Evolutionary conservation across 2,888 invertebrate genomes (phyloP).

Genomic region (Entomobrya multifasciata): DNA sequence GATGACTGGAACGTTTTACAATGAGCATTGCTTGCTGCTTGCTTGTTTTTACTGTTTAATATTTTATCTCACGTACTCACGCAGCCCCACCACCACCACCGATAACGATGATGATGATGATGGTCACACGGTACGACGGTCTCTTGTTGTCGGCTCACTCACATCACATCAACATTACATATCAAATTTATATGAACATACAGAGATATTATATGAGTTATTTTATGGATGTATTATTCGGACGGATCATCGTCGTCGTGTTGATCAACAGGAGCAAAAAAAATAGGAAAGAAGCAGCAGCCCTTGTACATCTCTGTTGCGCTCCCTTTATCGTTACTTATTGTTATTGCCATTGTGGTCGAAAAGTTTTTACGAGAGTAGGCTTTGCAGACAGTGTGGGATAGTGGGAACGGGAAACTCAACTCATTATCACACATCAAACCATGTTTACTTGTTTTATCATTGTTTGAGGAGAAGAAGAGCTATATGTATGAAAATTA

Average conservation of each 20-base stretch:
- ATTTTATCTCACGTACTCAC: slow-evolving; percentile 51
- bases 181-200: slow-evolving; percentile 28
- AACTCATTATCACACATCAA: too few species aligned
- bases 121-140: slow-evolving; percentile 27
- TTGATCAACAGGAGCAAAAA: neutral
- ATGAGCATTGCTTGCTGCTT: neutral
- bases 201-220: too few species aligned
- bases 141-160: slow-evolving; percentile 28
- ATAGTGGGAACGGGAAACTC: too few species aligned
- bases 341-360: too few species aligned
- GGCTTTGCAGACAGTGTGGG: too few species aligned
- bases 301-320: slow-evolving; percentile 4
- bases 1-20: slow-evolving; percentile 7
- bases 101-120: slow-evolving; percentile 29
- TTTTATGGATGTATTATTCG: neutral
- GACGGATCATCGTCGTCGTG: neutral
- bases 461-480: too few species aligned
- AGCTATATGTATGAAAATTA: too few species aligned
- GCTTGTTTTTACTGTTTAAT: slow-evolving; percentile 32
- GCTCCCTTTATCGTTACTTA: slow-evolving; percentile 1
- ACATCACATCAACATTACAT: slow-evolving; percentile 10
- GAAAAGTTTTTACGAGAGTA: too few species aligned
- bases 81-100: neutral
- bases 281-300: slow-evolving; percentile 15
- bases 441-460: too few species aligned